Evolutionary conservation across 2,113 vertebrate species (phyloP).

Genomic region (Nyctibius bracteatus): DNA sequence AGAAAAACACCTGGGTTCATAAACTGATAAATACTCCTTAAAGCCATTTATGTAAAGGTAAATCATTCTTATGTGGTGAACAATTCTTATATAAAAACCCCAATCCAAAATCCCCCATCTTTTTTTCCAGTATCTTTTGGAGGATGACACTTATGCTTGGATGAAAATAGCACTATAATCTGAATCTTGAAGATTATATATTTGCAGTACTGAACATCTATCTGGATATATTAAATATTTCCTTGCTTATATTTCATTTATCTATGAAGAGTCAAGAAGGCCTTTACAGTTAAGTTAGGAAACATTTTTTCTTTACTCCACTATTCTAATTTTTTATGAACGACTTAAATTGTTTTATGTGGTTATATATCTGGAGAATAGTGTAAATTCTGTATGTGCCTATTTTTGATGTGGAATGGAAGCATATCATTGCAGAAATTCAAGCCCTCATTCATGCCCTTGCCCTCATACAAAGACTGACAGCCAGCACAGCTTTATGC

Average conservation of each 20-base stretch:
- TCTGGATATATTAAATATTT: conserved; percentile 78
- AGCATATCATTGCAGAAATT: not conserved
- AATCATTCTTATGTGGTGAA: not conserved
- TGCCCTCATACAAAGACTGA: not conserved
- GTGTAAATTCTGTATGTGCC: not conserved
- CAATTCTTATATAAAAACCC: not conserved
- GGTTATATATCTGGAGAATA: not conserved
- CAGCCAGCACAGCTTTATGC: not conserved
- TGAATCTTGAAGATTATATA: conserved; percentile 79
- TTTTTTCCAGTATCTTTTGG: conserved; percentile 65
- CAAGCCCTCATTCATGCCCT: not conserved
- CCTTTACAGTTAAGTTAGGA: not conserved
- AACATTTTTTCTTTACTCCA: not conserved
- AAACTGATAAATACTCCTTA: not conserved
- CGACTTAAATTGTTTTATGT: not conserved
- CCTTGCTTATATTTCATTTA: conserved; percentile 77
- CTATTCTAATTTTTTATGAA: not conserved
- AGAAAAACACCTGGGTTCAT: not conserved
- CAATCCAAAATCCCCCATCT: not conserved
- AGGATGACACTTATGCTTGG: conserved; percentile 80
- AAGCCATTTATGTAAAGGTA: not conserved
- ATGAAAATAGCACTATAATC: conserved; percentile 69
- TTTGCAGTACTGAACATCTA: conserved; percentile 83
- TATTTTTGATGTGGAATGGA: not conserved
- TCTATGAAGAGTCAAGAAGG: not conserved